Base-by-base conservation (phyloP, 2,113 vertebrate genomes). In the Grammomys surdaster region DNA sequence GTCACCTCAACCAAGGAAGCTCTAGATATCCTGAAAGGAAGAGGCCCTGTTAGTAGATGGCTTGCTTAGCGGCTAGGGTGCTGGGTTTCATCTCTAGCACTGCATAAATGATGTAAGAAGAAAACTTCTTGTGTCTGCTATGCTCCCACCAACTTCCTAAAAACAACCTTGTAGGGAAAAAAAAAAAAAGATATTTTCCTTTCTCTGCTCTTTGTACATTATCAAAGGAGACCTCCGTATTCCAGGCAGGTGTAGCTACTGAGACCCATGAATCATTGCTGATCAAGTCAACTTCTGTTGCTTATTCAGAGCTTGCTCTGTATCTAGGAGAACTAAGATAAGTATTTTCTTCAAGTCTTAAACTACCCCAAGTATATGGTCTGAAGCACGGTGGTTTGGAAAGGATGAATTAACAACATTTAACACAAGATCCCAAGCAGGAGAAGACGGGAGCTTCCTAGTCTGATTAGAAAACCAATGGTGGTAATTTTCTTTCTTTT, bases 331-430 rank as follows among this genome's bases (percentile, higher is more conserved):
- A 40, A 70, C 54, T 88, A 73, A 82, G 46, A 13, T 40, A 87
- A 96, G 77, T 78, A 84, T 93, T 95, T 90, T 80, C 86, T 28
- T 63, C 88, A 75, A 94, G 13, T 8, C 40, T 93, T 91, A 95
- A 84, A 72, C 73, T 69, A 54, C 76, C 16, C 33, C 78, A 78
- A 92, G 85, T 78, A 94, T 96, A 73, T 92, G 33, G 58, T 72
- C 46, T 36, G 43, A 85, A 65, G 26, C 63, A 26, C 48, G 43
- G 40, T 85, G 14, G 54, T 85, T 63, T 85, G 78, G 67, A 85
- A 81, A 67, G 40, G 24, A 76, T 43, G 56, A 77, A 40, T 73
- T 17, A 84, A 51, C 20, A 72, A 28, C 48, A 24, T 56, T 58
- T 91, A 40, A 81, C 58, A 77, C 46, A 84, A n/a, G 36, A 69